phyloP scores from a whole-genome alignment of 2,888 invertebrate species.

The Boloria euphrosyne region DNA sequence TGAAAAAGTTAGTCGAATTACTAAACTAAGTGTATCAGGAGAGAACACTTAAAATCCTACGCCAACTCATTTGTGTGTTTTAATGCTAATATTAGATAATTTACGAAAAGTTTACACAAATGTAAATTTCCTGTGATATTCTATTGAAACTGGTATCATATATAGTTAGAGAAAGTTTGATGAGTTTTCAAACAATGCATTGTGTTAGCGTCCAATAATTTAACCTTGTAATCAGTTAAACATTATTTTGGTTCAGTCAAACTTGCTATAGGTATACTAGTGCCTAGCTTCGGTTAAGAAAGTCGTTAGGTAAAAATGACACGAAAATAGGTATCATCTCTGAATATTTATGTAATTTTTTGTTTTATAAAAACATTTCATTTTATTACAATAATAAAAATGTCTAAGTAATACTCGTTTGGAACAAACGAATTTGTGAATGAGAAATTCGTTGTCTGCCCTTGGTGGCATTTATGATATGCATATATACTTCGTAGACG shows the following conservation, averaged over 20 bases:
- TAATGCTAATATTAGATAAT: background rate
- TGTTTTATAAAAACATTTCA: background rate
- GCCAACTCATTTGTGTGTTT: constrained; percentile 6
- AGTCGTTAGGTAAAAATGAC: too few relatives aligned
- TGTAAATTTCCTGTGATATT: constrained; percentile 22
- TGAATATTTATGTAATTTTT: too few relatives aligned
- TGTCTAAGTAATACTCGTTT: constrained; percentile 8
- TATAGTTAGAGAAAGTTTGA: constrained; percentile 34
- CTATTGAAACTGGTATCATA: constrained; percentile 11
- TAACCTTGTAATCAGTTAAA: constrained; percentile 16
- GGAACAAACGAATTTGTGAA: constrained; percentile 16
- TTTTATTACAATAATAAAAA: constrained; percentile 5
- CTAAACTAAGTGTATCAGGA: background rate
- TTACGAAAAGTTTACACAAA: constrained; percentile 16
- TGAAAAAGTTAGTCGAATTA: background rate
- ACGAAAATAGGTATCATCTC: too few relatives aligned
- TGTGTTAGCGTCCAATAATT: constrained; percentile 29
- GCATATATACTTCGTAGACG: constrained; percentile 14
- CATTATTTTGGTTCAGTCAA: constrained; percentile 12
- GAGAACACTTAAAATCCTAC: background rate
- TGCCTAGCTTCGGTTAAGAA: too few relatives aligned
- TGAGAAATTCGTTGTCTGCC: constrained; percentile 27
- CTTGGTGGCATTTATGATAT: constrained; percentile 21
- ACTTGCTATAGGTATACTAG: constrained; percentile 2
- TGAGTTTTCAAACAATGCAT: constrained; percentile 37